Evolutionary conservation across 2,113 vertebrate genomes (phyloP), one percentile per base, ranked within the genome.

Genomic region (Puffinus mauretanicus): DNA sequence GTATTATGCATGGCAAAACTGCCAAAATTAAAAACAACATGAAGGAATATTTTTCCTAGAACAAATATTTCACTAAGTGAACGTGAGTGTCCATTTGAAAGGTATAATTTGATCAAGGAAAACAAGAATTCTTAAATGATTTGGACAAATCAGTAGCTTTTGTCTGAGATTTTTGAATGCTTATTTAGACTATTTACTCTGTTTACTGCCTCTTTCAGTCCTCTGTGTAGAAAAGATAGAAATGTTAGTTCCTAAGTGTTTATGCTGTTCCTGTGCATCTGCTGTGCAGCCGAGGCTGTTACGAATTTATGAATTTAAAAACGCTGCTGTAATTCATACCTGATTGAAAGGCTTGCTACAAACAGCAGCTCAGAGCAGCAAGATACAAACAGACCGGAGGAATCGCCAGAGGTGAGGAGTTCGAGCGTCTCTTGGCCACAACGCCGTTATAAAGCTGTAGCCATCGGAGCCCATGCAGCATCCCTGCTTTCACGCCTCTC

Each of bases 391-490:
- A 26, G n/a, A 25, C 13, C 6, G 3, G 11, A 40, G 67, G 24
- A 16, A 47, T 52, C 25, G 2, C 21, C 13, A 5, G 66, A 57
- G 42, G 24, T 25, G 15, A 58, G 32, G n/a, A 32, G 9, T 26
- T 65, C 26, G 6, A 46, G 18, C 4, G 0, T 40, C 36, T 34
- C 60, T 34, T 49, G 58, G 25, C 55, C 69, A 19, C 26, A 2
- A 2, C 1, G 1, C 29, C 26, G 57, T 47, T 16, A 10, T 19
- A 44, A 51, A 77, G 36, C 60, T 0, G 1, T 36, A 32, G 36
- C 16, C 16, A 3, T 18, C 1, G 2, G n/a, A 77, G 40, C 42
- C 65, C 13, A 1, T 5, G 36, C 60, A 49, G 51, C 57, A 16
- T 11, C 60, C 9, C 65, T 26, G 49, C 36, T 66, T 51, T 32